Base-by-base conservation (phyloP, 2,797 vertebrate genomes). In the Peromyscus attwateri region DNA sequence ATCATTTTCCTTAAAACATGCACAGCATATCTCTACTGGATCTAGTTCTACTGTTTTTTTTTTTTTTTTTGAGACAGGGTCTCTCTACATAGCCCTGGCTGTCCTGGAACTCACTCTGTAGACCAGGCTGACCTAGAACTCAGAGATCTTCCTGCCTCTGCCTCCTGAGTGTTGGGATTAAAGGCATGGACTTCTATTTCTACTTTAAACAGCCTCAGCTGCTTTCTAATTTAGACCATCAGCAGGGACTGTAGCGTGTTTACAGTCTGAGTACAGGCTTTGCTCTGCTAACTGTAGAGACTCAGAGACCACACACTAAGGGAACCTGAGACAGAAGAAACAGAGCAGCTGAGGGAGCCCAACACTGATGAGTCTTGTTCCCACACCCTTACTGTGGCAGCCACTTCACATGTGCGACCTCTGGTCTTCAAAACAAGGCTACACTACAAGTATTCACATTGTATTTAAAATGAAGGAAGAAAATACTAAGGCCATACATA, bases 1-100 rank as follows among this genome's bases (percentile, higher is more conserved):
- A 77, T 68, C 2, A 55, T 68, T 91, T 89, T 82, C 80, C 79
- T 85, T 81, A 92, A 94, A 79, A 76, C 46, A 73, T 64, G 70
- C 46, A 37, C 43, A 57, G 43, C 34, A 34, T 77, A 43, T 57
- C 43, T 79, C 80, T 79, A 84, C 25, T n/a, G 17, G 75, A 4
- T 34, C 49, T 11, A 37, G 75, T 66, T 95, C 40, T 66, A 31
- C 43, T 85, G 19, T 10, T 13, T 66, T 84, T 23, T 13, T 46
- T 29, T 37, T 60, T 27, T 16, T 66, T 83, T 31, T 64, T 46
- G 27, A 46, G 37, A 46, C 12, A n/a, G 29, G 62, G 19, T 49
- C 62, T 85, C 83, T 85, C 62, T 49, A 46, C 27, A 23, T 17
- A 85, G 83, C 29, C 62, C 19, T 49, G 62, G 17, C 29, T 68